These are phyloP conservation scores for Pseudopipra pipra DNA, from an alignment of 2,113 vertebrate species.

Conservation along the genomic window DNA sequence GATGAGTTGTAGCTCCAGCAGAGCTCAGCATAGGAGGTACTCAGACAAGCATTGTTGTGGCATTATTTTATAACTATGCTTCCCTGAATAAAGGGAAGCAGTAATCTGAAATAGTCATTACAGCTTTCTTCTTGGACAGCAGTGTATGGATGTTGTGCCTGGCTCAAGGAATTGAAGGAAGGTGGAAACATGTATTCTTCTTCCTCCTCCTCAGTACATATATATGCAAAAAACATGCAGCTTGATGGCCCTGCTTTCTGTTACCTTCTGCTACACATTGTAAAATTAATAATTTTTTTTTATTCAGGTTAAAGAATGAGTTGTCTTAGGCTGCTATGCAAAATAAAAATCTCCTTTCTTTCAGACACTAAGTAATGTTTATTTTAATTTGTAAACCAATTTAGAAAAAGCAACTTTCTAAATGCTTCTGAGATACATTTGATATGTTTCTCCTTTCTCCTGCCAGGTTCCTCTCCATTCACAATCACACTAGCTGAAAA, in stretches of 20 bases:
- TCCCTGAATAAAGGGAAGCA: not conserved
- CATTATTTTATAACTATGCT: not conserved
- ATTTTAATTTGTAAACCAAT: constrained; percentile 1
- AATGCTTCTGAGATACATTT: not conserved
- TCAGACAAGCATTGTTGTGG: not conserved
- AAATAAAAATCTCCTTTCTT: not conserved
- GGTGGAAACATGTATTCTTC: not conserved
- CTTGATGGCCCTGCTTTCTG: not conserved
- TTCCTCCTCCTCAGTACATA: not conserved
- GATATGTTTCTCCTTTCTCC: not conserved
- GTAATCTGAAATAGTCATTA: not conserved
- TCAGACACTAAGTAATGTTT: not conserved
- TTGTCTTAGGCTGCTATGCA: not conserved
- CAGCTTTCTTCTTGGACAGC: not conserved
- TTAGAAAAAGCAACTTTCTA: not conserved
- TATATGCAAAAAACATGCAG: not conserved
- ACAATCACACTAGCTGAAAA: not conserved
- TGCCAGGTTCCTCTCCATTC: not conserved
- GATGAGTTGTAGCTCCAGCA: not conserved
- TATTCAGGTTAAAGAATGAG: not conserved
- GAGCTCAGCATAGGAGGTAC: not conserved
- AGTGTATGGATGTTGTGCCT: fast-evolving
- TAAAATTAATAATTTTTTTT: not conserved
- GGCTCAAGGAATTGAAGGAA: not conserved
- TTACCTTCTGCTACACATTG: not conserved